Evolutionary conservation across 2,797 vertebrate genomes (phyloP).

Genomic region (Pygocentrus nattereri): DNA sequence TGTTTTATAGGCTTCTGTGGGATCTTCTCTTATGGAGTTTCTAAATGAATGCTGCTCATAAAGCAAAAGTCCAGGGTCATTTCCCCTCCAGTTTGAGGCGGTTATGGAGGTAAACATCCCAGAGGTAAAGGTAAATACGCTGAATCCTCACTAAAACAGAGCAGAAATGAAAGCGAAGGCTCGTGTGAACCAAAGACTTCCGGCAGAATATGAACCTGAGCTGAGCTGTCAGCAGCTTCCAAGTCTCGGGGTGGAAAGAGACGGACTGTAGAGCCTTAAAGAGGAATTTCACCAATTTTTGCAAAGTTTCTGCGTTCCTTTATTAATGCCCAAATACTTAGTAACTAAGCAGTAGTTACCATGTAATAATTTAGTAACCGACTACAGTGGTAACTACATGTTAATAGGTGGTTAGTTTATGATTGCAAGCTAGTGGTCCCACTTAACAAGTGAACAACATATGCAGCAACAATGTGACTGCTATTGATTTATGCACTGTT

Average conservation of each 20-base stretch:
- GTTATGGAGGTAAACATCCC: slow-evolving; percentile 26
- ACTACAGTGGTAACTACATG: no score
- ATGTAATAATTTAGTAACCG: no score
- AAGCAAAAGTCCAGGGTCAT: slow-evolving; percentile 40
- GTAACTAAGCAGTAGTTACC: no score
- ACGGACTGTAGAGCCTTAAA: not conserved
- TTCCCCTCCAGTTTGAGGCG: not conserved
- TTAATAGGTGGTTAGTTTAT: no score
- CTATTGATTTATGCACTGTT: no score
- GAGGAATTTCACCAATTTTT: no score
- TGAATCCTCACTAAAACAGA: slow-evolving; percentile 19
- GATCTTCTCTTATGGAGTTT: slow-evolving; percentile 45
- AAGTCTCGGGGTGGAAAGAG: not conserved
- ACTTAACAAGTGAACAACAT: no score
- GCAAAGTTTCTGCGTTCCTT: no score
- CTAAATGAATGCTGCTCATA: slow-evolving; percentile 48
- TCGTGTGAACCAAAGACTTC: not conserved
- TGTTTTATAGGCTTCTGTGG: slow-evolving; percentile 37
- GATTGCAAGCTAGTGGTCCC: no score
- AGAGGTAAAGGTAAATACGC: slow-evolving; percentile 6
- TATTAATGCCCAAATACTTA: no score
- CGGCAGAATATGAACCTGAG: not conserved
- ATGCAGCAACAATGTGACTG: no score
- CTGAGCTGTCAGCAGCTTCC: slow-evolving; percentile 1
- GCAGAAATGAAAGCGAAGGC: slow-evolving; percentile 1